A percentile compares a stretch with the other conserved stretches of the same genome.
These are phyloP conservation scores for Miltochrista miniata DNA, from an alignment of 2,888 invertebrate genomes.

Conservation along the genomic window DNA sequence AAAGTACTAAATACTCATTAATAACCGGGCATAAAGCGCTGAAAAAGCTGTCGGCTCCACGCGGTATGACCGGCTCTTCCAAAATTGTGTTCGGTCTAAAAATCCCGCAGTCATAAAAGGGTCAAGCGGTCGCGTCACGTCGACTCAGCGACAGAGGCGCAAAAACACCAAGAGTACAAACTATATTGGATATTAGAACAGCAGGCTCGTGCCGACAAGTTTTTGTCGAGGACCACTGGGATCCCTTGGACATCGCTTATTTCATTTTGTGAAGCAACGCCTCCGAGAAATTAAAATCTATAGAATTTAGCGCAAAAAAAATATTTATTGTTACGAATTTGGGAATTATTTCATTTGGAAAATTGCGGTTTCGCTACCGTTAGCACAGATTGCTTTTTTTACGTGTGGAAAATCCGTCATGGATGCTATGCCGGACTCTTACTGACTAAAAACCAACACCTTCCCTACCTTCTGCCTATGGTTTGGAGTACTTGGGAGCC, in stretches of 20 bases:
- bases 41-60: conserved; percentile 25
- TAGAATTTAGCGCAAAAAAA: background rate
- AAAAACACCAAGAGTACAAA: conserved; percentile 74
- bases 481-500: too few relatives aligned
- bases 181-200: conserved; percentile 82
- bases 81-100: conserved; percentile 41
- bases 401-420: too few relatives aligned
- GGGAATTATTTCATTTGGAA: too few relatives aligned
- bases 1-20: background rate
- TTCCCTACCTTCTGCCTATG: too few relatives aligned
- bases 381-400: too few relatives aligned
- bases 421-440: too few relatives aligned
- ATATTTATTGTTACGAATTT: background rate
- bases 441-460: too few relatives aligned
- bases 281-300: conserved; percentile 26
- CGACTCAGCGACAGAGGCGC: conserved; percentile 49
- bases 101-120: conserved; percentile 73
- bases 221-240: conserved; percentile 51
- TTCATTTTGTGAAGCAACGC: conserved; percentile 57
- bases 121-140: conserved; percentile 75
- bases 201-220: conserved; percentile 72
- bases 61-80: conserved; percentile 18
- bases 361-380: too few relatives aligned
- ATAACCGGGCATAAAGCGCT: conserved; percentile 1
- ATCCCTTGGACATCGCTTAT: conserved; percentile 51